phyloP scores from a whole-genome alignment of 2,797 vertebrate genomes.

The Oceanodroma leucorhoa region DNA sequence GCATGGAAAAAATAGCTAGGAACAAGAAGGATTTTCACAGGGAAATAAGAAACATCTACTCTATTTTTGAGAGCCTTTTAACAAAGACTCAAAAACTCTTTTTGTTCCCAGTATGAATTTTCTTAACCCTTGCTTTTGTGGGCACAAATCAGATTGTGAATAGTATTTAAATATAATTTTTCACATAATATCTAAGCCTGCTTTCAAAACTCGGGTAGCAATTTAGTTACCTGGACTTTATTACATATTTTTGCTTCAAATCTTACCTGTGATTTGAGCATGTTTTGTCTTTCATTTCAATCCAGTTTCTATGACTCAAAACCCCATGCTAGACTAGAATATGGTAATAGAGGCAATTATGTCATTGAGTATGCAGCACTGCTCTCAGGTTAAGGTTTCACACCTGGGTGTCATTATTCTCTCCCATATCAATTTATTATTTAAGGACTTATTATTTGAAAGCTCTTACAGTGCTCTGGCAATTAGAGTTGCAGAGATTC shows the following conservation, averaged over 20 bases:
- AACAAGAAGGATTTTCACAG: background rate
- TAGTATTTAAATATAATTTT: constrained; percentile 49
- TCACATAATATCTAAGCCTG: constrained; percentile 19
- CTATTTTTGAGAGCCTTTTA: background rate
- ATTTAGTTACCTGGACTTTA: constrained; percentile 64
- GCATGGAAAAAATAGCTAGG: background rate
- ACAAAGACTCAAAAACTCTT: background rate
- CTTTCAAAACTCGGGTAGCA: constrained; percentile 65
- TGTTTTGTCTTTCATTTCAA: constrained; percentile 64
- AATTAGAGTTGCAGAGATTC: constrained; percentile 70
- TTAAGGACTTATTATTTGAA: constrained; percentile 78
- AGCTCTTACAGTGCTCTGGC: constrained; percentile 60
- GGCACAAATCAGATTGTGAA: background rate
- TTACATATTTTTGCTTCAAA: constrained; percentile 47
- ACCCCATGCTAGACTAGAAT: constrained; percentile 48
- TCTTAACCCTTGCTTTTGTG: constrained; percentile 44
- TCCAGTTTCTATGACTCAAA: constrained; percentile 64
- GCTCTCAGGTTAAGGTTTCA: constrained; percentile 70
- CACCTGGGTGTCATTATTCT: constrained; percentile 80
- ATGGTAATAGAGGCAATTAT: constrained; percentile 77
- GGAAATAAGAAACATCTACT: background rate
- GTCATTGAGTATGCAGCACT: constrained; percentile 55
- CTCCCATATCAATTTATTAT: constrained; percentile 75
- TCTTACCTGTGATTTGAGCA: constrained; percentile 52
- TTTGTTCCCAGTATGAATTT: constrained; percentile 11